These are phyloP conservation scores for Apeira syringaria DNA, from an alignment of 2,888 invertebrate species.

Conservation along the genomic window DNA sequence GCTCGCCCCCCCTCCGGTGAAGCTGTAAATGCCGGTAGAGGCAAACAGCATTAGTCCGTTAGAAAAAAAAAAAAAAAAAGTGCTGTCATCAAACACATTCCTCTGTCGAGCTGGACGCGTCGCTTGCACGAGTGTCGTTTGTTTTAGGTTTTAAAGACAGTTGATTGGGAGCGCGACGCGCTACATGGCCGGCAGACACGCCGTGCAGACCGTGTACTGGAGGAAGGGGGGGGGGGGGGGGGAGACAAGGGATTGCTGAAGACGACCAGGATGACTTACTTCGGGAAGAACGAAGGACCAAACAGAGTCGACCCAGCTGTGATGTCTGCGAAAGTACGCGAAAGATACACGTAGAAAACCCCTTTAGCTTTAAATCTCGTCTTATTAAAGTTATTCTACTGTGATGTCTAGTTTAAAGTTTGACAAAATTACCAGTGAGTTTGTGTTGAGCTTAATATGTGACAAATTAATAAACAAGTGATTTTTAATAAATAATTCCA, in stretches of 20 bases:
- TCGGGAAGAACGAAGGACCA: conserved; percentile 77
- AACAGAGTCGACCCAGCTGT: conserved; percentile 73
- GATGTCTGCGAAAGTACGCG: conserved; percentile 71
- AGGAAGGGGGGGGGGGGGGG: conserved; percentile 77
- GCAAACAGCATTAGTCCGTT: too few species aligned
- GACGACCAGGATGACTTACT: conserved; percentile 83
- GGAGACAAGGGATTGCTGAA: conserved; percentile 79
- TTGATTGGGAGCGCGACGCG: conserved; percentile 88
- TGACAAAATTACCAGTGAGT: conserved; percentile 17
- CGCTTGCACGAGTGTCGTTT: background rate
- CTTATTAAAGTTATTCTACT: conserved; percentile 7
- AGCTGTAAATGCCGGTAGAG: too few species aligned
- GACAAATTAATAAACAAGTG: too few species aligned
- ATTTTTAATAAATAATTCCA: too few species aligned
- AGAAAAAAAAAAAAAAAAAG: too few species aligned
- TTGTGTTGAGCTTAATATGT: conserved; percentile 3
- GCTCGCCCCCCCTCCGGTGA: too few species aligned
- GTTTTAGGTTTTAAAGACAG: conserved; percentile 62
- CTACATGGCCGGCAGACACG: conserved; percentile 88
- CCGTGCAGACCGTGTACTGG: conserved; percentile 91
- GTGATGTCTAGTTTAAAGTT: conserved; percentile 46
- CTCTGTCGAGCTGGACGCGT: conserved; percentile 7
- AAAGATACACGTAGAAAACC: conserved; percentile 57
- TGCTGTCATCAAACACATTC: conserved; percentile 23
- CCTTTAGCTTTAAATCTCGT: conserved; percentile 1